Evolutionary conservation across 2,888 invertebrate genomes (phyloP).

Genomic region (Bursaphelenchus okinawaensis): DNA sequence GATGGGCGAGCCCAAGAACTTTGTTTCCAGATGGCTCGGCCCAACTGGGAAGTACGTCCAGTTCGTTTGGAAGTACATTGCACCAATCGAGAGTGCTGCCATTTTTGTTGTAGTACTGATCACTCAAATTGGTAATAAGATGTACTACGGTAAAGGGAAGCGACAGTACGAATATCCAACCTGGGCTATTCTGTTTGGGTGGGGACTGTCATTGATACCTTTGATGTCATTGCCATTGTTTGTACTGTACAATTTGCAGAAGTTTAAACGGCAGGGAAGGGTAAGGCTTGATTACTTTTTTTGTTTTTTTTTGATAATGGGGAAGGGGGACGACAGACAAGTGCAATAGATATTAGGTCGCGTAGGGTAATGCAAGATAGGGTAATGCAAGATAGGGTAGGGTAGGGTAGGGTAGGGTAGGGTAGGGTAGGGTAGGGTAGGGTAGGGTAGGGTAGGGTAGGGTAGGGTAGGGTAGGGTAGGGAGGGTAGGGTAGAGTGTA

Average conservation of each 20-base stretch:
- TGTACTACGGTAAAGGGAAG: slow-evolving; percentile 30
- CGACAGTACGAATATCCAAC: slow-evolving; percentile 25
- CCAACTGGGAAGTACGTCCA: slow-evolving; percentile 33
- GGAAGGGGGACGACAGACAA: no score
- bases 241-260: slow-evolving; percentile 24
- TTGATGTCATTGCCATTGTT: slow-evolving; percentile 23
- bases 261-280: slow-evolving; percentile 24
- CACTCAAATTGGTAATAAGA: slow-evolving; percentile 24
- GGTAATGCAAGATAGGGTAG: no score
- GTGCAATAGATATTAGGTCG: no score
- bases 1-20: slow-evolving; percentile 34
- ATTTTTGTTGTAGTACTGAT: slow-evolving; percentile 25
- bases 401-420: no score
- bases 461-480: no score
- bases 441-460: no score
- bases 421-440: no score
- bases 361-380: no score
- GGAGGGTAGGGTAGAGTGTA: no score
- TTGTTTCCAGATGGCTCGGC: slow-evolving; percentile 18
- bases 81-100: slow-evolving; percentile 25
- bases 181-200: slow-evolving; percentile 30
- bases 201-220: slow-evolving; percentile 26
- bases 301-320: no score
- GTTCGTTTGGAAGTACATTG: slow-evolving; percentile 30
- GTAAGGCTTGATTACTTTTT: slow-evolving; percentile 12